Evolutionary conservation across 2,113 vertebrate genomes (phyloP), one percentile per base, ranked within the genome.

Genomic region (Echinops telfairi): DNA sequence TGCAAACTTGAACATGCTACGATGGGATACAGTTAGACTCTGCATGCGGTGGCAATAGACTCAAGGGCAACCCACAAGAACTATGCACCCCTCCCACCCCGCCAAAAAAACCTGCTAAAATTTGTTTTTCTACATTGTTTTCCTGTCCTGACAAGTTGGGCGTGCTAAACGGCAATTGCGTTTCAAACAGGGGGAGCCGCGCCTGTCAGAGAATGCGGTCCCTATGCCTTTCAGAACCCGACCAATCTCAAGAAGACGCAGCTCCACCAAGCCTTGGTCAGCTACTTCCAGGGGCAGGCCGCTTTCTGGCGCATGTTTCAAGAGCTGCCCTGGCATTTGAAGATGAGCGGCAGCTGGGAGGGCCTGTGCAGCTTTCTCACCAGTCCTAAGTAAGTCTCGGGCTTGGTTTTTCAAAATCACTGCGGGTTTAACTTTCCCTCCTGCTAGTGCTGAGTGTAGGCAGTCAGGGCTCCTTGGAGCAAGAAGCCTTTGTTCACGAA

Each of bases 311-410:
- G 84, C 70, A 68, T 94, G 0, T 95, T 82, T 12, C 66, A 92
- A n/a, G 96, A 97, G 40, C 23, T 97, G 8, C 96, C 95, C 0
- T 92, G 96, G 96, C 73, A 95, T 11, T 38, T 96, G 71, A 92
- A 94, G 88, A 97, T 92, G 95, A 96, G 78, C 0, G 29, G 94
- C 33, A 95, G 58, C 77, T 86, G 68, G 84, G 40, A 5, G 27
- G 73, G 36, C 6, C 79, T 97, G 38, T 91, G 90, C 43, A 20
- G 17, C 83, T 95, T 96, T 62, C 95, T 97, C 78, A 88, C 92
- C 6, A 97, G 87, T 91, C 58, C 73, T 0, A 86, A 68, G 92
- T 98, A 71, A 89, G 75, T 70, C 75, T 76, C 4, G 47, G 47
- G 60, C 3, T 62, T 62, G 22, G 22, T 62, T 62, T 62, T 23